Percentiles rank a stretch among this genome's conserved stretches.
Evolutionary conservation across 1,140 invertebrate genomes (phyloP).

Genomic region (Drosophila erecta): DNA sequence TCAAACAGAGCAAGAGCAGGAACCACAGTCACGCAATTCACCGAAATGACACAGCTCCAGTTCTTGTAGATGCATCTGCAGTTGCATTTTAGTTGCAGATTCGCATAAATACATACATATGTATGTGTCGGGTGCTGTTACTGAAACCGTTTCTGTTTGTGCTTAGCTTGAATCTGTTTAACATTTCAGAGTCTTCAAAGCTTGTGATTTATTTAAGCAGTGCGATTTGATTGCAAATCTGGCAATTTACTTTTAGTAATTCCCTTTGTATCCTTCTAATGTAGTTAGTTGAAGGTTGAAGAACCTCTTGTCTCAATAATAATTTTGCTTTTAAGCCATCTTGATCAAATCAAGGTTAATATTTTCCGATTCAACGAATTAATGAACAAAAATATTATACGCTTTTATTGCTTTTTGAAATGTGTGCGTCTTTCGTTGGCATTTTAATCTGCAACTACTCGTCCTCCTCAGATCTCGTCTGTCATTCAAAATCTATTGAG

Average conservation of each 20-base stretch:
- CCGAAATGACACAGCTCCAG: conserved; percentile 36
- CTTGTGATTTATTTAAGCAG: not conserved
- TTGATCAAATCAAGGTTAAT: too few species aligned
- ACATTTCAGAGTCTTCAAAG: not conserved
- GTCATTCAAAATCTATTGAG: conserved; percentile 61
- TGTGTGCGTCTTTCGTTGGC: conserved; percentile 10
- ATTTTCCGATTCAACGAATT: too few species aligned
- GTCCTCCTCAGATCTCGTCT: conserved; percentile 7
- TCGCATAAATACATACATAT: conserved; percentile 4
- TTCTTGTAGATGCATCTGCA: conserved; percentile 14
- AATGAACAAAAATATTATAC: too few species aligned
- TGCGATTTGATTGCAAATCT: too few species aligned
- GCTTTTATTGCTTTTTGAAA: too few species aligned
- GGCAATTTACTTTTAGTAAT: too few species aligned
- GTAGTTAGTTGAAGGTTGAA: too few species aligned
- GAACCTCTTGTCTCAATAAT: too few species aligned
- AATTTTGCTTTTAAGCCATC: too few species aligned
- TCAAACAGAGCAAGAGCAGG: conserved; percentile 25
- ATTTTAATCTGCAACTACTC: conserved; percentile 20
- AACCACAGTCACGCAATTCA: conserved; percentile 19
- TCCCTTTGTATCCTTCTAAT: too few species aligned
- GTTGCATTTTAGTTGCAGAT: conserved; percentile 5
- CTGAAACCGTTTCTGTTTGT: conserved; percentile 1
- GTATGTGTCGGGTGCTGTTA: not conserved
- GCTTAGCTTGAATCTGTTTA: conserved; percentile 1